A percentile compares a stretch with the other conserved stretches of the same genome.
Evolutionary conservation across 2,113 vertebrate species (phyloP).

Genomic region (Tautogolabrus adspersus): DNA sequence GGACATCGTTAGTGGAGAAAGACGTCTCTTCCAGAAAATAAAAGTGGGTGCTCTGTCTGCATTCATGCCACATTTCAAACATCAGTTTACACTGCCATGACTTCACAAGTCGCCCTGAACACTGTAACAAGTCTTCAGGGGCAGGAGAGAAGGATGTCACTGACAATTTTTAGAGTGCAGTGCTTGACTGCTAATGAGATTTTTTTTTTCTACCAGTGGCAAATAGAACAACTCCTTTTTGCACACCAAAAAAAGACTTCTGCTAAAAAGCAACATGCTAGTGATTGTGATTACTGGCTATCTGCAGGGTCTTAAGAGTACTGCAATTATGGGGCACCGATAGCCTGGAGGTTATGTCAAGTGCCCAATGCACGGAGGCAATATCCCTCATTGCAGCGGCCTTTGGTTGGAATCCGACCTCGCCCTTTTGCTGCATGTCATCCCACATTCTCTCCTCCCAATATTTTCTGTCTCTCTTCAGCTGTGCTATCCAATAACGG

Average conservation of each 20-base stretch:
- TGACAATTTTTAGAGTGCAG: conserved; percentile 55
- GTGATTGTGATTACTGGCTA: background rate
- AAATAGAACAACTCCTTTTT: conserved; percentile 50
- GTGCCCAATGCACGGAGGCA: too few species aligned
- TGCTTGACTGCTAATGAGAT: conserved; percentile 64
- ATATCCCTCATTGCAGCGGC: too few species aligned
- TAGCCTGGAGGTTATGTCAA: too few species aligned
- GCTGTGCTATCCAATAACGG: too few species aligned
- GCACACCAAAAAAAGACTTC: conserved; percentile 1
- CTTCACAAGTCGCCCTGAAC: conserved; percentile 66
- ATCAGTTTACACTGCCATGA: conserved; percentile 59
- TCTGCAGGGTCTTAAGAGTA: background rate
- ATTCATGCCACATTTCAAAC: conserved; percentile 71
- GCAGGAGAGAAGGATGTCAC: conserved; percentile 57
- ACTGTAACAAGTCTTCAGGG: conserved; percentile 71
- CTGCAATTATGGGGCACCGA: too few species aligned
- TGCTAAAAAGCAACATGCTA: background rate
- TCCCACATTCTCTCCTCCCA: too few species aligned
- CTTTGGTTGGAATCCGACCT: too few species aligned
- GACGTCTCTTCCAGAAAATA: conserved; percentile 51
- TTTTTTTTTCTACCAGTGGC: conserved; percentile 22
- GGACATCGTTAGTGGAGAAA: conserved; percentile 54
- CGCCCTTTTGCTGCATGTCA: too few species aligned
- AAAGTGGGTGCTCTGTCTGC: conserved; percentile 39
- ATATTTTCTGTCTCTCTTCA: too few species aligned